Conservation (phyloP, 2,113 vertebrate genomes). For the Acanthochromis polyacanthus region DNA sequence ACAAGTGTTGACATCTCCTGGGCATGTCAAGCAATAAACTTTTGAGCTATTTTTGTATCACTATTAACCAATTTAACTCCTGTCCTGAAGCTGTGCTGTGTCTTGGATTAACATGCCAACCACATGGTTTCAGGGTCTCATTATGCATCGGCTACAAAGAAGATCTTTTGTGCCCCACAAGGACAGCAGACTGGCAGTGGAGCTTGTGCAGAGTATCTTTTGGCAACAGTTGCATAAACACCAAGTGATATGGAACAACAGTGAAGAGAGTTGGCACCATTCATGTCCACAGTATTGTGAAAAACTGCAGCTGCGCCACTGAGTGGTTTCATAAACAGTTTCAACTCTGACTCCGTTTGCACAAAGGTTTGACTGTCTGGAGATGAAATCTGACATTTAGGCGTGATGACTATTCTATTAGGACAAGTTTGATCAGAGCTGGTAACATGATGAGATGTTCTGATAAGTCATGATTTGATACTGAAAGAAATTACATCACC, state of each 20-base stretch:
- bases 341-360: constrained; percentile 26
- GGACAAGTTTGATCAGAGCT: too few relatives aligned
- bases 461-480: too few relatives aligned
- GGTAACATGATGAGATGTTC: too few relatives aligned
- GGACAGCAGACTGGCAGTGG: not conserved
- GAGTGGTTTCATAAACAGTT: constrained; percentile 42
- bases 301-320: constrained; percentile 49
- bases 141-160: not conserved
- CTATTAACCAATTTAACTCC: not conserved
- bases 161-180: not conserved
- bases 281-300: constrained; percentile 41
- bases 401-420: fast-evolving
- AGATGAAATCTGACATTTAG: not conserved
- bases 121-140: not conserved
- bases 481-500: too few relatives aligned
- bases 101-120: not conserved
- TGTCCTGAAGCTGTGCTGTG: not conserved
- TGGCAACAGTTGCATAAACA: constrained; percentile 18
- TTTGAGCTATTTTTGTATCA: not conserved
- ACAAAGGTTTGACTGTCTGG: constrained; percentile 28
- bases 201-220: not conserved
- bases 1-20: not conserved
- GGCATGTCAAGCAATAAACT: not conserved
- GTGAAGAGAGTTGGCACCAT: constrained; percentile 35
- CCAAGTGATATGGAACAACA: constrained; percentile 12